These are phyloP conservation scores for Pholis gunnellus DNA, from an alignment of 2,113 vertebrate genomes.

Conservation along the genomic window DNA sequence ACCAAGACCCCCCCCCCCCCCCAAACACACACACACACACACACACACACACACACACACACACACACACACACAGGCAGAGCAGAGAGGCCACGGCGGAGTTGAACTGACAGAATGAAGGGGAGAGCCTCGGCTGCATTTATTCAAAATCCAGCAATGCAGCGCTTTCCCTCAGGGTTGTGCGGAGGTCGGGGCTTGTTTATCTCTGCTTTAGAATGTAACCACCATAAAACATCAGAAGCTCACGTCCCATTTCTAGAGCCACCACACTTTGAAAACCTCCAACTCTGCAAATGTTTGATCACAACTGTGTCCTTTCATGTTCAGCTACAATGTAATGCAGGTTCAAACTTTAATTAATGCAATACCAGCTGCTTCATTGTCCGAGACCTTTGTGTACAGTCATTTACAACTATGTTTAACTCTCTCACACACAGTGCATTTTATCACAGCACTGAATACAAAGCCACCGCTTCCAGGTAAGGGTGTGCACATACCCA, in stretches of 20 bases:
- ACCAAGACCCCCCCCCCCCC: not conserved
- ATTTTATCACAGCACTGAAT: not conserved
- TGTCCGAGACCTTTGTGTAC: constrained; percentile 32
- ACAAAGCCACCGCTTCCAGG: not conserved
- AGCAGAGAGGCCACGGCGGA: too few species aligned
- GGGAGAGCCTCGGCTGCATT: too few species aligned
- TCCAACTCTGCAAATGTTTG: not conserved
- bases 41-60: not conserved
- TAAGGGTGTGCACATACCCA: not conserved
- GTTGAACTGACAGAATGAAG: too few species aligned
- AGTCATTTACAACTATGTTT: constrained; percentile 32
- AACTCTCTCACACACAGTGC: not conserved
- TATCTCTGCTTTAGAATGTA: not conserved
- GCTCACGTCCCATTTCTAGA: not conserved
- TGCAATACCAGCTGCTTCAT: constrained; percentile 25
- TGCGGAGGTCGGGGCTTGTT: not conserved
- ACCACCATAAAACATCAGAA: not conserved
- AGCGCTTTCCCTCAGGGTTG: too few species aligned
- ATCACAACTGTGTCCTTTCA: not conserved
- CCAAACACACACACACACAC: too few species aligned
- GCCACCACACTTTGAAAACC: not conserved
- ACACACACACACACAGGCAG: too few species aligned
- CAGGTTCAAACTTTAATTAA: not conserved
- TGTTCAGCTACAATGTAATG: not conserved
- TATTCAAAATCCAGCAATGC: too few species aligned